Percentiles rank a stretch among this genome's conserved stretches.
phyloP scores from a whole-genome alignment of 92 coral and sea anemone species.

The Zoanthus gigantus region DNA sequence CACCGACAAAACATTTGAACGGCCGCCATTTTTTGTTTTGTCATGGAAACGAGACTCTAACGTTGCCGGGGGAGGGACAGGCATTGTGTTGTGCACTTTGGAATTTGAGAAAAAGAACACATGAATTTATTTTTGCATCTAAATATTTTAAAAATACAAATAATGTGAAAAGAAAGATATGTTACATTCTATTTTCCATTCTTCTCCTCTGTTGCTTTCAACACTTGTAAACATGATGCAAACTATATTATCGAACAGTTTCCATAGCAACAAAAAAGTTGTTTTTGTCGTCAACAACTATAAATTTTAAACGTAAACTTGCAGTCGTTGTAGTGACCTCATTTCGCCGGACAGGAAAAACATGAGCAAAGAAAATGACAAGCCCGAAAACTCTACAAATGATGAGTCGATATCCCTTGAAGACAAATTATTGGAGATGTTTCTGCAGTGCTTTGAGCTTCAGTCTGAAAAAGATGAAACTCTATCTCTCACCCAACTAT shows the following conservation, averaged over 20 bases:
- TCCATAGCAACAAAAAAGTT: slow-evolving; percentile 15
- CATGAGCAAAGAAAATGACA: slow-evolving; percentile 12
- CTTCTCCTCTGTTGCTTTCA: neutral
- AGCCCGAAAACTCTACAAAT: neutral
- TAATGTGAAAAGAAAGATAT: too few relatives aligned
- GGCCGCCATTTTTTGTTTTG: slow-evolving; percentile 39
- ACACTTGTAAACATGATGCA: neutral
- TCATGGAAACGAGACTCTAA: slow-evolving; percentile 17
- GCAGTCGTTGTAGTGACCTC: slow-evolving; percentile 14
- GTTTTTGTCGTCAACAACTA: slow-evolving; percentile 10
- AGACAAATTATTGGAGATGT: slow-evolving; percentile 11
- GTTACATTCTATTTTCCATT: neutral
- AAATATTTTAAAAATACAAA: neutral
- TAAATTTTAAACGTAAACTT: neutral
- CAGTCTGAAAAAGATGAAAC: slow-evolving; percentile 20
- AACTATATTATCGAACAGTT: slow-evolving; percentile 20
- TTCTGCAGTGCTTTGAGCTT: slow-evolving; percentile 34
- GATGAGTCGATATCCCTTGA: neutral
- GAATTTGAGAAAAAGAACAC: too few relatives aligned
- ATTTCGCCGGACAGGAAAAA: neutral
- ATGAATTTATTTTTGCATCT: neutral
- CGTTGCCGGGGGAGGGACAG: neutral
- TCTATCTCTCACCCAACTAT: slow-evolving; percentile 21
- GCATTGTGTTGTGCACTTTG: too few relatives aligned
- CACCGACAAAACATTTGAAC: slow-evolving; percentile 27